A percentile compares a stretch with the other conserved stretches of the same genome.
Evolutionary conservation across 2,797 vertebrate genomes (phyloP).

Genomic region (Diceros bicornis): DNA sequence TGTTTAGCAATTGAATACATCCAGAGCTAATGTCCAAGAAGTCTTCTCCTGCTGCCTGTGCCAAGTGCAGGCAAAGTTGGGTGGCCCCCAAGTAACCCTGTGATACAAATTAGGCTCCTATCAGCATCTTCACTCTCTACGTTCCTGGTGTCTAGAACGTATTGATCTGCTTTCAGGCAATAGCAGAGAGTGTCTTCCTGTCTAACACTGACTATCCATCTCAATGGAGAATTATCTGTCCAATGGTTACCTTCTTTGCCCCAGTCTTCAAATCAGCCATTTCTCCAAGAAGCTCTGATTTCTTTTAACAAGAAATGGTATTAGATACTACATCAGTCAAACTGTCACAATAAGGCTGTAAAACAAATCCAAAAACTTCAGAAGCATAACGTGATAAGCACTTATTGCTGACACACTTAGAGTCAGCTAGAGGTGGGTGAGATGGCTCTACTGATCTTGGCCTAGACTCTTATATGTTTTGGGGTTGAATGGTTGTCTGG

Average conservation of each 20-base stretch:
- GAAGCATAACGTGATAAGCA: background rate
- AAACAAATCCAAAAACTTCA: background rate
- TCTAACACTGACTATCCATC: slow-evolving; percentile 40
- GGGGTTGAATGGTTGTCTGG: background rate
- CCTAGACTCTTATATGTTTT: background rate
- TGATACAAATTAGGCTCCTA: slow-evolving; percentile 35
- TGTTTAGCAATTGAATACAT: background rate
- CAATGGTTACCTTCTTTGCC: background rate
- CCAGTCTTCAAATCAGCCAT: background rate
- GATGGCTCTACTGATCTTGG: background rate
- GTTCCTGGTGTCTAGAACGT: background rate
- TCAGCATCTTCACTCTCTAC: background rate
- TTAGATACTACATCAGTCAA: background rate
- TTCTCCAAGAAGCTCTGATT: background rate
- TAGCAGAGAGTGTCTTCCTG: background rate
- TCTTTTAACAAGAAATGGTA: background rate
- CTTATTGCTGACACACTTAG: background rate
- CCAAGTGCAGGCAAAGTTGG: background rate
- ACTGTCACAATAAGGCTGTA: background rate
- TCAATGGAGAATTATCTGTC: slow-evolving; percentile 60
- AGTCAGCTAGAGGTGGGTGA: background rate
- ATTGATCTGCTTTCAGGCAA: slow-evolving; percentile 64
- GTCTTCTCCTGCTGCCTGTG: background rate
- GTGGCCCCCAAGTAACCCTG: background rate
- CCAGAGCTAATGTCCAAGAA: background rate